Evolutionary conservation across 2,888 invertebrate genomes (phyloP).

Genomic region (Prenolepis imparis): DNA sequence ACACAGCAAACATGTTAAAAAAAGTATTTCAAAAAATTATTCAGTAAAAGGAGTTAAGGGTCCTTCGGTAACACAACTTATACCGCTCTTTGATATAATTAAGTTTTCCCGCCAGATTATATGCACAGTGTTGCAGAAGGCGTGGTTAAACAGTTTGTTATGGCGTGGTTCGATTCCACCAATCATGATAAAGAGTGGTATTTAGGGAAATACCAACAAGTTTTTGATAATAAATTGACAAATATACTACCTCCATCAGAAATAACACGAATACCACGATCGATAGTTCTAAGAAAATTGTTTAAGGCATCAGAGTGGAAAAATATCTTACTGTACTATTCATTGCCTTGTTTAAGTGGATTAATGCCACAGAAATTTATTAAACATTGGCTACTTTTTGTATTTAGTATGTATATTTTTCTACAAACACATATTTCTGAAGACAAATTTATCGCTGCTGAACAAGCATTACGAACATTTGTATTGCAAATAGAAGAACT

Average conservation of each 20-base stretch:
- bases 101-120: constrained; percentile 2
- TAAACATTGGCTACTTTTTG: neutral
- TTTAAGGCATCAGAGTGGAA: neutral
- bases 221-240: neutral
- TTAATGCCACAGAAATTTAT: constrained; percentile 4
- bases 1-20: neutral
- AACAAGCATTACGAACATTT: neutral
- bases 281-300: neutral
- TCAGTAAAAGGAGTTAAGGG: neutral
- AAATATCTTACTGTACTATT: constrained; percentile 1
- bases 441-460: neutral
- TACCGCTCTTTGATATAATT: neutral
- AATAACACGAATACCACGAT: neutral
- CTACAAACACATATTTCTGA: neutral
- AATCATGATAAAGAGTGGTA: neutral
- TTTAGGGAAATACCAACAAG: neutral
- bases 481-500: neutral
- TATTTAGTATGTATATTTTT: too few species aligned
- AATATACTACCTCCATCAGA: neutral
- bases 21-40: neutral
- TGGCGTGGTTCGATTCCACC: neutral
- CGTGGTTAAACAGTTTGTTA: constrained; percentile 5
- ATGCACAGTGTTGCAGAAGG: constrained; percentile 9
- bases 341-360: neutral
- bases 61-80: neutral